These are phyloP conservation scores for Drosophila trapezifrons DNA, from an alignment of 1,140 invertebrate species.

Conservation along the genomic window DNA sequence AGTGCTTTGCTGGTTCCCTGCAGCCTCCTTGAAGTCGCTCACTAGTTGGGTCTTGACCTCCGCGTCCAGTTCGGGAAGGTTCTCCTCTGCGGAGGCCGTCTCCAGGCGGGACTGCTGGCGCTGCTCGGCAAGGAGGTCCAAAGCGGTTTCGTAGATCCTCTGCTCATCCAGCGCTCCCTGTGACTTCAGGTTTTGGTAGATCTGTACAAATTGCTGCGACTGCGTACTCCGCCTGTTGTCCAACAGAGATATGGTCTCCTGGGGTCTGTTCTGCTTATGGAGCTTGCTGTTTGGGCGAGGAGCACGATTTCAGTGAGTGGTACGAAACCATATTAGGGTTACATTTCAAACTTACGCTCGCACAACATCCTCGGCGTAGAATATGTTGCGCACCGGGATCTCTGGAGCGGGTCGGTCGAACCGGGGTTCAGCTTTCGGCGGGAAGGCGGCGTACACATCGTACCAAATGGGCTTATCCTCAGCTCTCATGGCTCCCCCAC, in stretches of 20 bases:
- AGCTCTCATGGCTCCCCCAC: constrained; percentile 89
- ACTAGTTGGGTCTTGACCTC: constrained; percentile 40
- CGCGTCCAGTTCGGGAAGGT: constrained; percentile 7
- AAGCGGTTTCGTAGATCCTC: constrained; percentile 84
- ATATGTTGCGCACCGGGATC: constrained; percentile 88
- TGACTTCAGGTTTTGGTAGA: constrained; percentile 85
- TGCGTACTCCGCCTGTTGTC: constrained; percentile 85
- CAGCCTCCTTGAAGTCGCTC: constrained; percentile 66
- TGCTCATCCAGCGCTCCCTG: constrained; percentile 85
- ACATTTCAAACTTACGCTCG: constrained; percentile 89
- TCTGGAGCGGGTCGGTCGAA: constrained; percentile 87
- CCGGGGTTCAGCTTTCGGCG: constrained; percentile 91
- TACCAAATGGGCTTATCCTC: constrained; percentile 95
- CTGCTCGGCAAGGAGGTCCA: constrained; percentile 83
- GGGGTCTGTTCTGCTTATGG: constrained; percentile 85
- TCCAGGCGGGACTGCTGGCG: constrained; percentile 44
- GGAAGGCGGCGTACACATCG: constrained; percentile 93
- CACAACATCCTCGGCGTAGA: constrained; percentile 93
- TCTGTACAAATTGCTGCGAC: constrained; percentile 86
- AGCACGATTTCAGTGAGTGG: neutral
- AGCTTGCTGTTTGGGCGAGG: constrained; percentile 85
- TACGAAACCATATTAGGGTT: accelerated
- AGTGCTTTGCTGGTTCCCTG: constrained; percentile 1
- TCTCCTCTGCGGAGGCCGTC: constrained; percentile 19
- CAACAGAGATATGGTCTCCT: constrained; percentile 85